phyloP scores from a whole-genome alignment of 2,888 invertebrate genomes.

The Tricholauxania praeusta region DNA sequence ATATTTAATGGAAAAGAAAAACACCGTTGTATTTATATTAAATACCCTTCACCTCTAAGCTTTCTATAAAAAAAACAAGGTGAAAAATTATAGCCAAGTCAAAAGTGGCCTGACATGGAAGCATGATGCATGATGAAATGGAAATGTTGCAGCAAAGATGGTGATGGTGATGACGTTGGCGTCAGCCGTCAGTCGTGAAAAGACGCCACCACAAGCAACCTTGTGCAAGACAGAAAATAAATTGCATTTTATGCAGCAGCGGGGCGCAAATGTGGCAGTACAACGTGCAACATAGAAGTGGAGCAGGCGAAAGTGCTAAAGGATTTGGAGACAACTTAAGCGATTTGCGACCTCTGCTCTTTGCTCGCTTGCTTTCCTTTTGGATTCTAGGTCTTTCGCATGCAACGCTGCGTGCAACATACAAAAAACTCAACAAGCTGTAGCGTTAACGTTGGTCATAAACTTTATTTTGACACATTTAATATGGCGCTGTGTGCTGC shows the following conservation, averaged over 20 bases:
- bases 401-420: slow-evolving; percentile 5
- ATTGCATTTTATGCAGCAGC: slow-evolving; percentile 58
- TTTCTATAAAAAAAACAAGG: neutral
- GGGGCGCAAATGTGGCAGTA: neutral
- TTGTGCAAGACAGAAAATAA: slow-evolving; percentile 64
- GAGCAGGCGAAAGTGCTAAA: neutral
- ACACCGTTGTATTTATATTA: too few species aligned
- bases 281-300: neutral
- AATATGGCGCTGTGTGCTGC: slow-evolving; percentile 5
- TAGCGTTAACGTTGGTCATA: neutral
- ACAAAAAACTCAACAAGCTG: slow-evolving; percentile 1
- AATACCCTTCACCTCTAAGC: too few species aligned
- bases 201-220: slow-evolving; percentile 39
- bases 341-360: neutral
- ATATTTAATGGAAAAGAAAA: too few species aligned
- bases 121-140: slow-evolving; percentile 35
- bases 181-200: slow-evolving; percentile 57
- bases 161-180: slow-evolving; percentile 42
- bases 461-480: slow-evolving; percentile 25
- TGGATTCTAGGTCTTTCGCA: neutral
- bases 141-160: slow-evolving; percentile 63
- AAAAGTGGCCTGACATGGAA: slow-evolving; percentile 22
- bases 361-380: too few species aligned
- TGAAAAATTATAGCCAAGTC: slow-evolving; percentile 3
- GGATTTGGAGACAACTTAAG: too few species aligned